Evolutionary conservation across 2,888 invertebrate species (phyloP), one percentile per base, ranked within the genome.

Genomic region (Hermodice carunculata): DNA sequence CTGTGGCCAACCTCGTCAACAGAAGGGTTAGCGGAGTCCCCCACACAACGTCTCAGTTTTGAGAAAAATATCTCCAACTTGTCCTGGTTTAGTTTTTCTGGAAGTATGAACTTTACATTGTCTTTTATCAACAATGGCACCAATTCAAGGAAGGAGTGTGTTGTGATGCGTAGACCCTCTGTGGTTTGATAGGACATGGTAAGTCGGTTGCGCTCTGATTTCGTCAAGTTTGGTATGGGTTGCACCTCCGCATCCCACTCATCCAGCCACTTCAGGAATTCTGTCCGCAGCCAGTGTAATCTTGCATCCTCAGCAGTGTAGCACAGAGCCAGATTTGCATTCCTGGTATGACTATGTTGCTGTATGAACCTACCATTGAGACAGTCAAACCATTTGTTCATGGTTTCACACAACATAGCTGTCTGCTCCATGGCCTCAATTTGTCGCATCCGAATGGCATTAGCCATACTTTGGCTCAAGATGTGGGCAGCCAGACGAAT

Each of bases 371-470:
- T 31, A 8, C 53, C 53, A 53, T 53, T 53, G 6, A 53, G 24
- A 34, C 53, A 53, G 34, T 53, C 53, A 53, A 53, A 53, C 53
- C 53, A 53, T 28, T 22, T 31, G 37, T 53, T 26, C 32, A 53
- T 34, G 4, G 34, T 53, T 6, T 17, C n/a, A 53, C 53, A 53
- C 8, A 53, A 34, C 4, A 8, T 6, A 11, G 53, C 53, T 17
- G 53, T 53, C 5, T 22, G n/a, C 4, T 6, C 34, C 6, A 34
- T 22, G 11, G 31, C 53, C 14, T n/a, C 17, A 34, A 11, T 11
- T 11, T 34, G n/a, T 22, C 22, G 6, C 5, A 8, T 8, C 22
- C 8, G 14, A 8, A 53, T 6, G 22, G 53, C 53, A 53, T 53
- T 53, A 8, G 53, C 31, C 53, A 53, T 53, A 22, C 34, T 34